A percentile compares a stretch with the other conserved stretches of the same genome.
Evolutionary conservation across 2,888 invertebrate species (phyloP).

Genomic region (Andrena dorsata): DNA sequence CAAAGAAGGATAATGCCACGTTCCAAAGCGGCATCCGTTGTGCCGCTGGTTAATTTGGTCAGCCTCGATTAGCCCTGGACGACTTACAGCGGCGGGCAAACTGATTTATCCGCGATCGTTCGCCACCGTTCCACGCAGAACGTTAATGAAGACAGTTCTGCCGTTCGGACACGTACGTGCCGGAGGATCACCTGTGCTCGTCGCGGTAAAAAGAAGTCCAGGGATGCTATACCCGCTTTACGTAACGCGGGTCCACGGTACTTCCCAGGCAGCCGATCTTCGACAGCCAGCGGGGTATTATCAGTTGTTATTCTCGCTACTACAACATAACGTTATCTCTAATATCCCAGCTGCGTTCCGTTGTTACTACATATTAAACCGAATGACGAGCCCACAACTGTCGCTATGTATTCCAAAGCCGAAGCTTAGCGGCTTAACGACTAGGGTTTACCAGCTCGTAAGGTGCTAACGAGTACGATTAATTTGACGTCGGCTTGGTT

Average conservation of each 20-base stretch:
- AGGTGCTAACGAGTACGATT: no score
- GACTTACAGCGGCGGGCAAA: slow-evolving; percentile 32
- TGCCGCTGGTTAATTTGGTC: slow-evolving; percentile 64
- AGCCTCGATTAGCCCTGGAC: slow-evolving; percentile 64
- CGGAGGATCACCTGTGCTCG: slow-evolving; percentile 25
- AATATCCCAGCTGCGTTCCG: no score
- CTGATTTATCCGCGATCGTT: slow-evolving; percentile 61
- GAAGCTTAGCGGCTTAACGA: no score
- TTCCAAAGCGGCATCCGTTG: slow-evolving; percentile 43
- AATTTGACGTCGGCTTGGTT: no score
- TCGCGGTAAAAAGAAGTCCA: slow-evolving; percentile 45
- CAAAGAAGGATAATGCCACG: slow-evolving; percentile 66
- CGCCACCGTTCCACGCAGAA: slow-evolving; percentile 26
- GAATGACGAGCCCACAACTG: no score
- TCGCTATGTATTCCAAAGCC: no score
- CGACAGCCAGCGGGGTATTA: no score
- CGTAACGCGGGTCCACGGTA: slow-evolving; percentile 28
- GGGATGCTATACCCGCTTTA: slow-evolving; percentile 17
- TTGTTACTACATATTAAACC: no score
- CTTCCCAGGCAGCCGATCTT: slow-evolving; percentile 7
- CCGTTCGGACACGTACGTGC: slow-evolving; percentile 42
- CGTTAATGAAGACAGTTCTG: slow-evolving; percentile 61
- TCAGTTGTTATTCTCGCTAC: no score
- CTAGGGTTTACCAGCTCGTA: no score
- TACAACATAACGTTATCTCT: no score